Percentiles rank a stretch among this genome's conserved stretches.
Conservation (phyloP, 1,140 invertebrate genomes). For the Hycleus phaleratus region DNA sequence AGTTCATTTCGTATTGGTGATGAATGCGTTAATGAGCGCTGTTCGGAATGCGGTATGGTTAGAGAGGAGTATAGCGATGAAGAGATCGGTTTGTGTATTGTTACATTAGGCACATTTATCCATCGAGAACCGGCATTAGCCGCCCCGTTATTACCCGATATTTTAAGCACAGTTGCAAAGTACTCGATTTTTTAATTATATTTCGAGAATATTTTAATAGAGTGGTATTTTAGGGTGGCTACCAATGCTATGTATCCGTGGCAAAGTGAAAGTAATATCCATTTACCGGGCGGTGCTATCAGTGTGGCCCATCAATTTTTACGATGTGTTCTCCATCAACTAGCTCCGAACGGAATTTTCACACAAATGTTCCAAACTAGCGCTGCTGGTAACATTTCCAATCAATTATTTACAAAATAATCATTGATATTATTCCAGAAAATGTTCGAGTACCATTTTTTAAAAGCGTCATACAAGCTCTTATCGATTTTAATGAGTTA, state of each 20-base stretch:
- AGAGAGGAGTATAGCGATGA: slow-evolving; percentile 96
- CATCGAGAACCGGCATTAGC: slow-evolving; percentile 91
- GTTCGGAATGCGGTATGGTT: slow-evolving; percentile 71
- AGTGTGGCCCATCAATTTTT: slow-evolving; percentile 96
- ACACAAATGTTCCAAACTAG: slow-evolving; percentile 91
- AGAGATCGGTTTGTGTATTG: slow-evolving; percentile 89
- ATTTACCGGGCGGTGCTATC: slow-evolving; percentile 79
- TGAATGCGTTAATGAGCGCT: slow-evolving; percentile 61
- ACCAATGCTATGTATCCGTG: slow-evolving; percentile 75
- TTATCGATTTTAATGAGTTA: slow-evolving; percentile 95
- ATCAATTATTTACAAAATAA: slow-evolving; percentile 6
- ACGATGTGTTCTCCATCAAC: slow-evolving; percentile 90
- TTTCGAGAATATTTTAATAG: background rate
- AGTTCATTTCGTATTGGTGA: slow-evolving; percentile 61
- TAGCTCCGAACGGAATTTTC: slow-evolving; percentile 94
- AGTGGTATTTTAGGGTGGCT: slow-evolving; percentile 51
- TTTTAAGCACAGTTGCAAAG: slow-evolving; percentile 81
- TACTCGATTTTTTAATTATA: slow-evolving; percentile 37
- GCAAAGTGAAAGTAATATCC: slow-evolving; percentile 82
- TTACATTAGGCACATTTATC: slow-evolving; percentile 90
- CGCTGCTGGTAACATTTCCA: slow-evolving; percentile 56
- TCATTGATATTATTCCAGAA: slow-evolving; percentile 44
- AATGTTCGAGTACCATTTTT: slow-evolving; percentile 72
- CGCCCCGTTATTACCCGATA: slow-evolving; percentile 86
- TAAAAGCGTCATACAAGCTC: slow-evolving; percentile 83